Conservation (phyloP, 1,140 invertebrate genomes). For the Stegodyphus mimosarum region DNA sequence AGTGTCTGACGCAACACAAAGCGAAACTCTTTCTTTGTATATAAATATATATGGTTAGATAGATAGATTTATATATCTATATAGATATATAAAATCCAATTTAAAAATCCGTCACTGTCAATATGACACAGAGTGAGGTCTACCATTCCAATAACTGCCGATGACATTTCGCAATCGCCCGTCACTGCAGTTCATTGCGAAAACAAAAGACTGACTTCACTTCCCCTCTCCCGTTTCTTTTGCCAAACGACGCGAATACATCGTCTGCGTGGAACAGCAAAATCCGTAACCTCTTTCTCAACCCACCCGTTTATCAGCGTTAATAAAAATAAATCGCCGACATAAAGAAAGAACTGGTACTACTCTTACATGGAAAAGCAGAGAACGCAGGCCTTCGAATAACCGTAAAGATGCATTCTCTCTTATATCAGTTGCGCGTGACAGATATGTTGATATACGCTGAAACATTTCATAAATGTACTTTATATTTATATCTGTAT, state of each 20-base stretch:
- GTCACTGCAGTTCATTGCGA: constrained; percentile 3
- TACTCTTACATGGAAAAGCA: background rate
- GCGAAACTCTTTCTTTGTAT: background rate
- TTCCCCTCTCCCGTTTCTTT: background rate
- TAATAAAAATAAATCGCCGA: constrained; percentile 22
- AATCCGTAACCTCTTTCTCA: constrained; percentile 7
- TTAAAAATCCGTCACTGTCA: background rate
- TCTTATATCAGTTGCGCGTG: constrained; percentile 16
- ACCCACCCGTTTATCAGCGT: constrained; percentile 21
- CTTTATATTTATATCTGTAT: constrained; percentile 2
- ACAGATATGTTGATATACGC: constrained; percentile 28
- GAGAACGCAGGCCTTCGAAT: constrained; percentile 3
- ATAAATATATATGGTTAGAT: background rate
- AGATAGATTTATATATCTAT: too few species aligned
- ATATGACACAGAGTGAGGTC: background rate
- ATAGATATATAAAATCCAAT: background rate
- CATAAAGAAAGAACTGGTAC: constrained; percentile 1
- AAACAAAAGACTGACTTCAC: constrained; percentile 3
- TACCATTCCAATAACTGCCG: background rate
- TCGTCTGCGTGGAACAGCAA: constrained; percentile 3
- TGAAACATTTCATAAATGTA: constrained; percentile 26
- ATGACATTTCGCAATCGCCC: background rate
- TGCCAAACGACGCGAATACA: background rate
- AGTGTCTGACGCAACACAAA: background rate
- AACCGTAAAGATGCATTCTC: constrained; percentile 9